Base-by-base conservation (phyloP, 2,113 vertebrate species). In the Sminthopsis crassicaudata region DNA sequence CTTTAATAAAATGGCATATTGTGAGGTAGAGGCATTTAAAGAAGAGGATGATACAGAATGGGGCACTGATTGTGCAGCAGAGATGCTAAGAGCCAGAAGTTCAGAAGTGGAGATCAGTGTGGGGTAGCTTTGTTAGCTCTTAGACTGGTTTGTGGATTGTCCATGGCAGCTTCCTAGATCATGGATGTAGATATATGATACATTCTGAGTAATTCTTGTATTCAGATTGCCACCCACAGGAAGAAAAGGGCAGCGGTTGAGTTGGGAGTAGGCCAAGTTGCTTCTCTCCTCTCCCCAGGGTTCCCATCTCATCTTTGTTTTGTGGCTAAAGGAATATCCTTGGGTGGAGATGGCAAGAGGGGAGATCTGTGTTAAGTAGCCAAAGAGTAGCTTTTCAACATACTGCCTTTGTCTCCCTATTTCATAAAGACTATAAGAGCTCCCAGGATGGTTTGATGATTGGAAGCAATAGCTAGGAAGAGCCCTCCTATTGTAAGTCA, bases 11-110 rank as follows among this genome's bases (percentile, higher is more conserved):
- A n/a, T 84, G 67, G 6, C 23, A 42, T 84, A 6, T 84, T 84
- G 67, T 84, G 48, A 48, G 89, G 25, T 91, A 91, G 46, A 96
- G 52, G 55, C 50, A 93, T 46, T 46, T 90, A 60, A 84, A 52
- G 94, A 91, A 27, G 36, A 36, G 25, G 51, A 57, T 25, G 11
- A 7, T 46, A 8, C 26, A 22, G 89, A 36, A 46, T 0, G 0
- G 91, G 12, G 30, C 25, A 0, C 30, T 94, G 25, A 91, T n/a
- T 46, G 50, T 42, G 8, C 19, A 46, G 48, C 25, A 1, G 14
- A 10, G 25, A 42, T 8, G 7, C 67, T 42, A 84, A 84, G n/a
- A 42, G n/a, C 7, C 42, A 42, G 52, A 89, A 30, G n/a, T 26
- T 76, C 54, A 23, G 1, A 90, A 22, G 46, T 19, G 16, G 26